phyloP scores from a whole-genome alignment of 1,140 invertebrate genomes.

The Goniozus legneri region DNA sequence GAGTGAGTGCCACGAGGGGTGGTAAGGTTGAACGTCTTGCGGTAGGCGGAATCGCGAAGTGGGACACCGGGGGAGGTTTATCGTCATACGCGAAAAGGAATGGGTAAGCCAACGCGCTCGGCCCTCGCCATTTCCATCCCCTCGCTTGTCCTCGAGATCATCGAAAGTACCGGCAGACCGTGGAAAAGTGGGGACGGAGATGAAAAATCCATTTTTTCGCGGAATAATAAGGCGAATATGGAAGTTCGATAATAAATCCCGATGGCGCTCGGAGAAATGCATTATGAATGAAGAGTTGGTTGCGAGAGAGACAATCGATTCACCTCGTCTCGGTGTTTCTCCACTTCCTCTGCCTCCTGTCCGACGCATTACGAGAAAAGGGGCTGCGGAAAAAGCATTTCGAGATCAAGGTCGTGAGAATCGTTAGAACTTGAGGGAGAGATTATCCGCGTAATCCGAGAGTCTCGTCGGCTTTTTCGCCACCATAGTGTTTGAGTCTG shows the following conservation, averaged over 20 bases:
- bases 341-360: no score
- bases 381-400: not conserved
- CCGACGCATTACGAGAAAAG: not conserved
- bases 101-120: not conserved
- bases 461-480: not conserved
- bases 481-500: no score
- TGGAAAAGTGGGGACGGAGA: no score
- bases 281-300: not conserved
- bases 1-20: conserved; percentile 9
- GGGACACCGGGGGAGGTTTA: conserved; percentile 9
- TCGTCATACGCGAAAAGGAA: not conserved
- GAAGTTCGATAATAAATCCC: no score
- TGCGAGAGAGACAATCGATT: not conserved
- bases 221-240: no score
- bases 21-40: conserved; percentile 14
- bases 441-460: not conserved
- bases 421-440: not conserved
- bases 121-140: not conserved
- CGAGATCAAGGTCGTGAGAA: not conserved
- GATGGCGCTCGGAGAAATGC: not conserved
- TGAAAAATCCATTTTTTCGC: no score
- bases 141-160: not conserved
- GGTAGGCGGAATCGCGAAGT: conserved; percentile 6
- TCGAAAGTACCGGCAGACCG: no score
- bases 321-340: no score